These are phyloP conservation scores for Coenonympha arcania DNA, from an alignment of 2,888 invertebrate species.

Conservation along the genomic window DNA sequence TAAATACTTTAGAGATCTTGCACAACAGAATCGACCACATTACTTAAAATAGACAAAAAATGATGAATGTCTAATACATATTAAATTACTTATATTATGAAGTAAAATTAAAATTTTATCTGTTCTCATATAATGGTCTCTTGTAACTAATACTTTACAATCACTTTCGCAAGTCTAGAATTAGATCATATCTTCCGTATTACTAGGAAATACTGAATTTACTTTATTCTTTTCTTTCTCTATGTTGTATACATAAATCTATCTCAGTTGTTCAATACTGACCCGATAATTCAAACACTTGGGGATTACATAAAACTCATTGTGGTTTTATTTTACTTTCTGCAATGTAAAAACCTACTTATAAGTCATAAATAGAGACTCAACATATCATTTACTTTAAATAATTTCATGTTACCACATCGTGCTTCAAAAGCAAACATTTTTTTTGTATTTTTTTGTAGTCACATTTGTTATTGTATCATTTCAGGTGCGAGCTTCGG, in stretches of 20 bases:
- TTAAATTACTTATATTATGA: too few relatives aligned
- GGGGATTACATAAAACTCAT: slow-evolving; percentile 19
- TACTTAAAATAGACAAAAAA: too few relatives aligned
- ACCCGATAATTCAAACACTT: slow-evolving; percentile 5
- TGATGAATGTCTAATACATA: too few relatives aligned
- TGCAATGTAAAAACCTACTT: too few relatives aligned
- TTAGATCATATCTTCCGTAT: slow-evolving; percentile 49
- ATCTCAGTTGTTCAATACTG: slow-evolving; percentile 9
- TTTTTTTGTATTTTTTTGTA: neutral
- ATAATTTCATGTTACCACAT: neutral
- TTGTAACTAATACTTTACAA: too few relatives aligned
- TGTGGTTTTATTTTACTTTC: slow-evolving; percentile 6
- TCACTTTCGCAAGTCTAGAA: slow-evolving; percentile 53
- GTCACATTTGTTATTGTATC: slow-evolving; percentile 1
- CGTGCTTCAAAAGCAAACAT: neutral
- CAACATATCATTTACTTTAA: too few relatives aligned
- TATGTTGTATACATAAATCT: slow-evolving; percentile 2
- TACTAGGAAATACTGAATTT: slow-evolving; percentile 42
- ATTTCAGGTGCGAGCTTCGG: slow-evolving; percentile 25
- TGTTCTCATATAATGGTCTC: too few relatives aligned
- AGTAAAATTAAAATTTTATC: too few relatives aligned
- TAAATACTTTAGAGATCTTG: too few relatives aligned
- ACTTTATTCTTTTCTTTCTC: slow-evolving; percentile 35
- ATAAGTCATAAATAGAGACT: too few relatives aligned
- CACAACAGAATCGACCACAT: too few relatives aligned